Evolutionary conservation across 2,888 invertebrate genomes (phyloP).

Genomic region (Drosophila atripex): DNA sequence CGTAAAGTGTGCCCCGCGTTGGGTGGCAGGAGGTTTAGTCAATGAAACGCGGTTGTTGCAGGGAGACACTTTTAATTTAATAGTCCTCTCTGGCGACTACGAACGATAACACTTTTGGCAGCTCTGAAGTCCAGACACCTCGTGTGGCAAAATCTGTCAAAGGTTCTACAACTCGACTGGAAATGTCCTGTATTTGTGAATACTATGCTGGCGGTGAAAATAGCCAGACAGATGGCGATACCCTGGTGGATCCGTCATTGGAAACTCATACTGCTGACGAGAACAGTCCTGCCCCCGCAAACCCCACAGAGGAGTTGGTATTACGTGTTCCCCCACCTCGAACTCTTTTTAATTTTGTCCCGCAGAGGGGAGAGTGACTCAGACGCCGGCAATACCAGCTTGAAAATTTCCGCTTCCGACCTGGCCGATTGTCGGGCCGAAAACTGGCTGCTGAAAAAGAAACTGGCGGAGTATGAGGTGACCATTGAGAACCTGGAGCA

Average conservation of each 20-base stretch:
- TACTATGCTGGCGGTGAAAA: slow-evolving; percentile 27
- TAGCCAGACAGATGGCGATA: background rate
- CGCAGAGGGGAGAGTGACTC: slow-evolving; percentile 3
- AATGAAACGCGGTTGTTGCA: slow-evolving; percentile 27
- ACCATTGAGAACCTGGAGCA: slow-evolving; percentile 77
- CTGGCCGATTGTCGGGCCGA: slow-evolving; percentile 73
- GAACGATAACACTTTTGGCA: slow-evolving; percentile 3
- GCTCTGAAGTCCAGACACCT: slow-evolving; percentile 16
- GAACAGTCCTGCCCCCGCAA: background rate
- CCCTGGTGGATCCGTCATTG: slow-evolving; percentile 1
- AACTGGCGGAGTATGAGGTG: slow-evolving; percentile 65
- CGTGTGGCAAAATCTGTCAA: background rate
- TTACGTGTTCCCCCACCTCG: background rate
- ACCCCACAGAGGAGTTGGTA: background rate
- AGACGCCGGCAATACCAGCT: slow-evolving; percentile 17
- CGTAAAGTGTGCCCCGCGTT: slow-evolving; percentile 71
- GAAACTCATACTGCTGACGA: background rate
- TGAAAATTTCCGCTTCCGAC: slow-evolving; percentile 68
- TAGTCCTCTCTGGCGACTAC: slow-evolving; percentile 13
- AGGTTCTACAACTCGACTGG: background rate
- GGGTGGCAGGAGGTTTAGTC: slow-evolving; percentile 13
- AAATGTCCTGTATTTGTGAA: slow-evolving; percentile 64
- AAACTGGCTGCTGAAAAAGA: slow-evolving; percentile 77
- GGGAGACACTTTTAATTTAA: slow-evolving; percentile 40
- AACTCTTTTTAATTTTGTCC: background rate